Conservation (phyloP, 2,113 vertebrate genomes). For the Peucedramus taeniatus region DNA sequence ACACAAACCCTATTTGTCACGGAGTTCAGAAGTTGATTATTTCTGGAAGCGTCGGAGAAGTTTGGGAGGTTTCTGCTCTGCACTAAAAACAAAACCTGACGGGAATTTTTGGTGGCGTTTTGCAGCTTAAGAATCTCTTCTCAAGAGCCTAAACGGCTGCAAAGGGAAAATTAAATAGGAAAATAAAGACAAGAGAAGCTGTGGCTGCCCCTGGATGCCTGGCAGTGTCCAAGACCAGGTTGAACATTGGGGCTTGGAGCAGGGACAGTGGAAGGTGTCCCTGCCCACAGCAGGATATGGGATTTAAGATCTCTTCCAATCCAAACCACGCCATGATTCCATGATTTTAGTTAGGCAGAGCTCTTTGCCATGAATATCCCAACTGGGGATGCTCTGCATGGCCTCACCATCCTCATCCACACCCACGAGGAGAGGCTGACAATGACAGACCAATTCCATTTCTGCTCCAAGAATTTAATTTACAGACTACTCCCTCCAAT, state of each 20-base stretch:
- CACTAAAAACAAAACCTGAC: not conserved
- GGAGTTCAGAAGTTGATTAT: not conserved
- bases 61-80: not conserved
- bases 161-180: not conserved
- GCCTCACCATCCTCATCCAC: not conserved
- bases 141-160: not conserved
- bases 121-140: not conserved
- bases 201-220: not conserved
- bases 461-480: not conserved
- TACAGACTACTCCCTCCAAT: not conserved
- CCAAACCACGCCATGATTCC: not conserved
- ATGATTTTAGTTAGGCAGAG: not conserved
- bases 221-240: fast-evolving
- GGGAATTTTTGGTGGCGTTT: not conserved
- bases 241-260: not conserved
- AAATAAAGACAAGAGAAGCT: not conserved
- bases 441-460: not conserved
- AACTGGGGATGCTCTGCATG: not conserved
- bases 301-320: not conserved
- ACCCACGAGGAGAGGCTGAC: not conserved
- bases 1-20: constrained; percentile 51
- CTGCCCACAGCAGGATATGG: not conserved
- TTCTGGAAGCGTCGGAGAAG: not conserved
- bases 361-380: not conserved
- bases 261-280: fast-evolving